A percentile compares a stretch with the other conserved stretches of the same genome.
phyloP scores from a whole-genome alignment of 2,888 invertebrate genomes.

The Chymomyza fuscimana region DNA sequence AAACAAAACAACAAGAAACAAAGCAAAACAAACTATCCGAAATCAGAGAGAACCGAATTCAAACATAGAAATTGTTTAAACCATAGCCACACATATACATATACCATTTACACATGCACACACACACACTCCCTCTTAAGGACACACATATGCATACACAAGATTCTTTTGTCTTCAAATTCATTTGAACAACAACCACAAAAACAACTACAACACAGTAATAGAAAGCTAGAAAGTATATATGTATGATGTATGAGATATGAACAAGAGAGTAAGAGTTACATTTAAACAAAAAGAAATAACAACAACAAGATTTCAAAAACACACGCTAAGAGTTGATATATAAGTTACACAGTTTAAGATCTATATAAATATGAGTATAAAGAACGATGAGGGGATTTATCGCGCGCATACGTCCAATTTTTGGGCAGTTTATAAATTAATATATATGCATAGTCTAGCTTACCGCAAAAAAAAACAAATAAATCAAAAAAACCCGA shows the following conservation, averaged over 20 bases:
- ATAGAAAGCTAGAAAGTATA: conserved; percentile 23
- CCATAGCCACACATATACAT: conserved; percentile 25
- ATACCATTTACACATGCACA: conserved; percentile 35
- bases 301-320: conserved; percentile 36
- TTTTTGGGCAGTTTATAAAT: conserved; percentile 40
- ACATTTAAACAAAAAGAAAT: conserved; percentile 25
- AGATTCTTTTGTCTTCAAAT: conserved; percentile 52
- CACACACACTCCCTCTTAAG: conserved; percentile 31
- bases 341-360: conserved; percentile 62
- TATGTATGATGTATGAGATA: conserved; percentile 22
- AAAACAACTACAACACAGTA: conserved; percentile 22
- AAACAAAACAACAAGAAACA: conserved; percentile 25
- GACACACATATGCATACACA: conserved; percentile 34
- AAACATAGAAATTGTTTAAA: conserved; percentile 38
- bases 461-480: conserved; percentile 7
- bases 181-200: conserved; percentile 57
- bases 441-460: conserved; percentile 5
- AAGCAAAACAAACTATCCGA: conserved; percentile 21
- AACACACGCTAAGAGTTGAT: conserved; percentile 65
- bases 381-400: conserved; percentile 34
- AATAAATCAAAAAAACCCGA: neutral
- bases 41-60: conserved; percentile 35
- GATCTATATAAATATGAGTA: conserved; percentile 40
- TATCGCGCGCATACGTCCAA: conserved; percentile 56
- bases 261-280: conserved; percentile 42